phyloP scores from a whole-genome alignment of 2,888 invertebrate species.

The Neoscelio sp. region DNA sequence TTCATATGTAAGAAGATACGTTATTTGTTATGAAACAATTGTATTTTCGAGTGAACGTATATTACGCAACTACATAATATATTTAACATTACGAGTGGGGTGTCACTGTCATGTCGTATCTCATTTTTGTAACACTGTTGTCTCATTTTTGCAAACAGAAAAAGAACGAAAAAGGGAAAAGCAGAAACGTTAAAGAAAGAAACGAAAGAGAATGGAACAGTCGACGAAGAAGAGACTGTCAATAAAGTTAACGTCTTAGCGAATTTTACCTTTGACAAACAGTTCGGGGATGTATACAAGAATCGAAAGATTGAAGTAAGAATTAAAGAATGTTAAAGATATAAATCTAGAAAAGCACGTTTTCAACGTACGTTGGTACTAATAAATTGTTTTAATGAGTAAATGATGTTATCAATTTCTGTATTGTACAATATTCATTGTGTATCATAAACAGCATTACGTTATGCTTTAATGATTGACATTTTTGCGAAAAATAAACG shows the following conservation, averaged over 20 bases:
- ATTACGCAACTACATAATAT: background rate
- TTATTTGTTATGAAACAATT: background rate
- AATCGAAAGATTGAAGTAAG: background rate
- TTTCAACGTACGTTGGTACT: too few species aligned
- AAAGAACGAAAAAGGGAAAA: background rate
- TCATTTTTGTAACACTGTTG: background rate
- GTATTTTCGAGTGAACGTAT: background rate
- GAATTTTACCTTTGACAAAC: background rate
- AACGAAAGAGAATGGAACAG: slow-evolving; percentile 3
- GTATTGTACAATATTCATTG: too few species aligned
- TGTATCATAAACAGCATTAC: too few species aligned
- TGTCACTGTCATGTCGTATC: background rate
- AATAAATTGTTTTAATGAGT: too few species aligned
- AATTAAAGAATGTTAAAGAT: background rate
- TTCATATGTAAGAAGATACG: background rate
- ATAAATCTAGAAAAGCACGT: too few species aligned
- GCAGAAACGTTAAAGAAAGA: slow-evolving; percentile 1
- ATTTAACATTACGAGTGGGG: background rate
- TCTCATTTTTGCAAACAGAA: background rate
- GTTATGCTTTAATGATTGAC: too few species aligned
- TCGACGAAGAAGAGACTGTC: background rate
- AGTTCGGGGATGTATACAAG: background rate
- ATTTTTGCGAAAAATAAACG: too few species aligned
- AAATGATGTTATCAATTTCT: too few species aligned
- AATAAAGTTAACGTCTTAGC: background rate